Evolutionary conservation across 2,113 vertebrate species (phyloP).

Genomic region (Xyrauchen texanus): DNA sequence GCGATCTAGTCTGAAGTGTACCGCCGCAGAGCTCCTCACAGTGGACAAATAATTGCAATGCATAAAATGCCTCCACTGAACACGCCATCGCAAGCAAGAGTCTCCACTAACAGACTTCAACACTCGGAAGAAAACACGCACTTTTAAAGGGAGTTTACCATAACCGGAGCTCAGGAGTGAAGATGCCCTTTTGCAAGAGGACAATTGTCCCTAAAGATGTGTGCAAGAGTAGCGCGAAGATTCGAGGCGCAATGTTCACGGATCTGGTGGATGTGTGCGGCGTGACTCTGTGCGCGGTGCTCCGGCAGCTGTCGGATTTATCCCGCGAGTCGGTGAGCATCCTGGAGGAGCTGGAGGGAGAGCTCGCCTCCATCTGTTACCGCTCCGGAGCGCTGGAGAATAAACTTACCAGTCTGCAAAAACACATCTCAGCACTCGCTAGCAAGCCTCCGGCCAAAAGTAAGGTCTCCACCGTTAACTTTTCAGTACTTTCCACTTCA

Average conservation of each 20-base stretch:
- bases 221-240: conserved; percentile 55
- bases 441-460: conserved; percentile 69
- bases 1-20: conserved; percentile 44
- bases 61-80: conserved; percentile 46
- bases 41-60: conserved; percentile 54
- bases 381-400: conserved; percentile 73
- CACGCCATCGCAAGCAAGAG: conserved; percentile 58
- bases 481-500: background rate
- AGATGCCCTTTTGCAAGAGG: conserved; percentile 79
- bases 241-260: conserved; percentile 57
- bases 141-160: conserved; percentile 23
- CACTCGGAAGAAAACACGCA: conserved; percentile 22
- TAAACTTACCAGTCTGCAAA: conserved; percentile 69
- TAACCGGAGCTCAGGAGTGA: background rate
- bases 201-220: conserved; percentile 72
- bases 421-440: conserved; percentile 67
- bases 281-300: conserved; percentile 70
- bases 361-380: conserved; percentile 69
- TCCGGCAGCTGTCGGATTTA: conserved; percentile 77
- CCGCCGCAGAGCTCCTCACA: conserved; percentile 53
- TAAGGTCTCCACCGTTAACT: conserved; percentile 52
- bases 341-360: conserved; percentile 77
- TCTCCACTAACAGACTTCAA: conserved; percentile 58
- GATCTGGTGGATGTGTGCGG: conserved; percentile 75
- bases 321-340: conserved; percentile 76